Conservation (phyloP, 1,140 invertebrate species). For the Nasonia vitripennis region DNA sequence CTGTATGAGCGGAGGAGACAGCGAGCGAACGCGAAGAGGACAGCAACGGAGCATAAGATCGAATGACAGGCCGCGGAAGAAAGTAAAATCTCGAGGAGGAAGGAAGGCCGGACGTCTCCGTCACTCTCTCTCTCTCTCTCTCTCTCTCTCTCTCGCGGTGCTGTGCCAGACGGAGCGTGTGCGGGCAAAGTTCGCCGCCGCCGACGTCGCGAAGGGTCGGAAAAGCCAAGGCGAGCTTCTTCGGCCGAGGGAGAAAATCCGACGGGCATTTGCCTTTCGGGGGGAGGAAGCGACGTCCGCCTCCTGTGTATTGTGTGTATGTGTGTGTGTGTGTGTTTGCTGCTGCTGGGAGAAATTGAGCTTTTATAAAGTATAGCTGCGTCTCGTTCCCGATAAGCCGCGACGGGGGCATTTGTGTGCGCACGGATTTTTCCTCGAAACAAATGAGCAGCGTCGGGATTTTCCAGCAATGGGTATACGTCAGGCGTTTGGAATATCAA, state of each 20-base stretch:
- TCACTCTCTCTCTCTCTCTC: neutral
- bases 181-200: conserved; percentile 22
- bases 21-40: neutral
- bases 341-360: conserved; percentile 32
- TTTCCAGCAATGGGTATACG: neutral
- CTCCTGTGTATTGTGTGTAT: neutral
- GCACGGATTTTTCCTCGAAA: neutral
- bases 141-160: too few relatives aligned
- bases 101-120: conserved; percentile 8
- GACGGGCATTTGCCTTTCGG: conserved; percentile 41
- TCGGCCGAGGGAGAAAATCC: conserved; percentile 31
- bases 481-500: neutral
- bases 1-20: conserved; percentile 14
- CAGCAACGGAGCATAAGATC: conserved; percentile 36
- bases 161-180: conserved; percentile 7
- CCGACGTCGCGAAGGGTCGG: conserved; percentile 2
- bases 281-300: neutral
- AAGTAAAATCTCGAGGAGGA: conserved; percentile 52
- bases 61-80: conserved; percentile 43
- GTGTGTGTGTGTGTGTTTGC: neutral
- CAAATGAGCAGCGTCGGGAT: neutral
- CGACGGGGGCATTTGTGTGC: neutral
- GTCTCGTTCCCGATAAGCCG: neutral
- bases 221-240: conserved; percentile 5
- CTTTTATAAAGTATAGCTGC: conserved; percentile 13